Percentiles rank a stretch among this genome's conserved stretches.
phyloP scores from a whole-genome alignment of 37 sponge, comb jelly and placozoan species.

The Corticium candelabrum region DNA sequence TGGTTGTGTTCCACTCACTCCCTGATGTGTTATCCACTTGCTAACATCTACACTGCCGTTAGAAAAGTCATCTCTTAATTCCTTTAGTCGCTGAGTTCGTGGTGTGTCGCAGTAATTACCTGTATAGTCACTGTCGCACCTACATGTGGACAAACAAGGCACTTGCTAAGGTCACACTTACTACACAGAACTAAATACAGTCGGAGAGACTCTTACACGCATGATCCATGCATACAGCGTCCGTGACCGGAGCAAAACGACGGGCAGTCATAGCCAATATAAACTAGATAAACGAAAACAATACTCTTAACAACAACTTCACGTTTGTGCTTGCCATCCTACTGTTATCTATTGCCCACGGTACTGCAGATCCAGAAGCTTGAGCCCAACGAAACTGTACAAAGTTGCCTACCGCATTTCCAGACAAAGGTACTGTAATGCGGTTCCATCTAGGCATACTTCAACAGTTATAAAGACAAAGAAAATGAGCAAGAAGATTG shows the following conservation, averaged over 20 bases:
- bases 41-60: background rate
- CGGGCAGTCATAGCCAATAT: background rate
- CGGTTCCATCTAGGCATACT: background rate
- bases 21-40: background rate
- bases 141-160: background rate
- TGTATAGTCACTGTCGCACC: background rate
- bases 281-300: background rate
- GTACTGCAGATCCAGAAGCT: background rate
- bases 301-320: background rate
- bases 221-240: background rate
- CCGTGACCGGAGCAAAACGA: background rate
- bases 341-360: slow-evolving; percentile 1
- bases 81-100: background rate
- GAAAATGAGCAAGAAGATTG: background rate
- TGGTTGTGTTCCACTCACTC: background rate
- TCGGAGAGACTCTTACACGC: background rate
- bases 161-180: too few species aligned
- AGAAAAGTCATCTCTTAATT: background rate
- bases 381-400: background rate
- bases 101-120: background rate
- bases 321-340: too few species aligned
- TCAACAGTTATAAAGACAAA: background rate
- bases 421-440: background rate
- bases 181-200: too few species aligned
- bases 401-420: background rate